Conservation (phyloP, 2,113 vertebrate species). For the Dermatemys mawii region DNA sequence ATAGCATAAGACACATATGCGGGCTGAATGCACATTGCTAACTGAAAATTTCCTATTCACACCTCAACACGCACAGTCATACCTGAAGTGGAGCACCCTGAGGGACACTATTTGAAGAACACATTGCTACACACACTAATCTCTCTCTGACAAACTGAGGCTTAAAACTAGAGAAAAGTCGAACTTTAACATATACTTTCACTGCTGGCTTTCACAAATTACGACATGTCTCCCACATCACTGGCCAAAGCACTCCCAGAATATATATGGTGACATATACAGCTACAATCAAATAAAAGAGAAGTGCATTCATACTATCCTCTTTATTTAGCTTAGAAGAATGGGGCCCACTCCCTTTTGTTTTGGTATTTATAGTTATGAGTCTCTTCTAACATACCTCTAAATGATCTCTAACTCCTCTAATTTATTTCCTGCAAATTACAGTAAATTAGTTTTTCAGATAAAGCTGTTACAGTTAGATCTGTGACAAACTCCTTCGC, state of each 20-base stretch:
- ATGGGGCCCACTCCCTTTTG: background rate
- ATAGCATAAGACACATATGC: too few species aligned
- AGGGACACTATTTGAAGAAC: background rate
- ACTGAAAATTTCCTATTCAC: background rate
- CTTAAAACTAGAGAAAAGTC: background rate
- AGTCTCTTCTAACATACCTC: background rate
- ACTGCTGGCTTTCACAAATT: background rate
- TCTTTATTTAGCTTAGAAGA: background rate
- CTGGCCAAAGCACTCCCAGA: background rate
- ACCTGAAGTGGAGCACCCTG: background rate
- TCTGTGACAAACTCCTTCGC: slow-evolving; percentile 55
- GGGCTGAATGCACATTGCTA: too few species aligned
- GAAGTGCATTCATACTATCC: background rate
- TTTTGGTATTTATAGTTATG: background rate
- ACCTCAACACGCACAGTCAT: background rate
- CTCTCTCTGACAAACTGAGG: background rate
- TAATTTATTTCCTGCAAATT: background rate
- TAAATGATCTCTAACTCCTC: slow-evolving; percentile 18
- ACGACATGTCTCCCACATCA: background rate
- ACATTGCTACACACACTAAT: background rate
- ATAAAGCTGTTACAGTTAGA: slow-evolving; percentile 57
- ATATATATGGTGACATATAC: background rate
- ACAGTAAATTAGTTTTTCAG: background rate
- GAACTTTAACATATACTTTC: background rate
- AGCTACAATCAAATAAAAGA: background rate